Evolutionary conservation across 2,888 invertebrate genomes (phyloP).

Genomic region (Clepsis dumicolana): DNA sequence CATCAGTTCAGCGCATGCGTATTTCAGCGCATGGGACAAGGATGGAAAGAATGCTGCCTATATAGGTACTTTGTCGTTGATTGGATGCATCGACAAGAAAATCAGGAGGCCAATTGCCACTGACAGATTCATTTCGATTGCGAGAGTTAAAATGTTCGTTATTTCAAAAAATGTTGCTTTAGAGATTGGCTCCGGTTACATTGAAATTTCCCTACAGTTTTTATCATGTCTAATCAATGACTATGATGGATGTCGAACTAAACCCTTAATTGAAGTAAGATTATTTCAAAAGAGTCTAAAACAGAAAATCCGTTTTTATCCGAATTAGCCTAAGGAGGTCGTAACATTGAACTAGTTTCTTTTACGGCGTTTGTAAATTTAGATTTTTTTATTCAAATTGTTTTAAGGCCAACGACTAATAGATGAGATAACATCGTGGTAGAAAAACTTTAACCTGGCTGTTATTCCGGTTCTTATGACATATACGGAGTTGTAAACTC

Average conservation of each 20-base stretch:
- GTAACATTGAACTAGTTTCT: slow-evolving; percentile 39
- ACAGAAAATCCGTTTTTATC: neutral
- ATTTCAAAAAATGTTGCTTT: neutral
- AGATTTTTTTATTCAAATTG: slow-evolving; percentile 26
- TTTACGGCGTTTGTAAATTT: slow-evolving; percentile 29
- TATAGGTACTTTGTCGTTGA: no score
- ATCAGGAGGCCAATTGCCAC: neutral
- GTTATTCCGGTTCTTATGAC: slow-evolving; percentile 24
- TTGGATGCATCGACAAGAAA: no score
- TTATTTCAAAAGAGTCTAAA: neutral
- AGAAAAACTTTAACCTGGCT: neutral
- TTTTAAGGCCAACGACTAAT: slow-evolving; percentile 31
- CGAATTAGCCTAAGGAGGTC: slow-evolving; percentile 23
- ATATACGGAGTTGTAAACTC: slow-evolving; percentile 26
- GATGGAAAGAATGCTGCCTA: no score
- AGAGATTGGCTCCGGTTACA: neutral
- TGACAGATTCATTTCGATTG: neutral
- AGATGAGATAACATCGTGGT: slow-evolving; percentile 29
- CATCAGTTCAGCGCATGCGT: no score
- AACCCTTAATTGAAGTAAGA: neutral
- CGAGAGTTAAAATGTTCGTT: neutral
- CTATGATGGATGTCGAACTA: neutral
- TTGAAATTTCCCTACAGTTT: neutral
- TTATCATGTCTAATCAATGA: neutral
- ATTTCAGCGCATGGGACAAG: no score